phyloP scores from a whole-genome alignment of 2,888 invertebrate genomes.

The Erebia aethiops region DNA sequence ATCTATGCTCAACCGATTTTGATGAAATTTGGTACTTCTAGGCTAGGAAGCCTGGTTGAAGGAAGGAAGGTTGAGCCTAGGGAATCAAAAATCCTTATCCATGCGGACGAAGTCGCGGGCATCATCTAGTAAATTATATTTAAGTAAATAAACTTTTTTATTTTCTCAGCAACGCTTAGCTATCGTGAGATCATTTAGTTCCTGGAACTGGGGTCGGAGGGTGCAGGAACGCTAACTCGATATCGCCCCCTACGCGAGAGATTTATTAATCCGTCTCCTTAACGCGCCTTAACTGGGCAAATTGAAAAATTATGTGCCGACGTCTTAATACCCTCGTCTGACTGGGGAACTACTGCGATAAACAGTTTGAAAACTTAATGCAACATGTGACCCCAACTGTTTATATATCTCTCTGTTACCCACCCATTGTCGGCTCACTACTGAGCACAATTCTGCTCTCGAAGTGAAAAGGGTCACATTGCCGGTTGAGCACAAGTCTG shows the following conservation, averaged over 20 bases:
- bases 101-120: too few species aligned
- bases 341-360: slow-evolving; percentile 31
- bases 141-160: neutral
- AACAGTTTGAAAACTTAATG: slow-evolving; percentile 24
- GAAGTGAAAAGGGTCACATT: too few species aligned
- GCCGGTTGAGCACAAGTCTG: too few species aligned
- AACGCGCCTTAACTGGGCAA: slow-evolving; percentile 73
- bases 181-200: slow-evolving; percentile 30
- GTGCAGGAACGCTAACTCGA: slow-evolving; percentile 65
- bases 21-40: too few species aligned
- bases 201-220: slow-evolving; percentile 40
- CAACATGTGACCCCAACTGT: slow-evolving; percentile 20
- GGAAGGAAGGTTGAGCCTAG: too few species aligned
- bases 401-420: too few species aligned
- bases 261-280: slow-evolving; percentile 81
- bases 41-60: too few species aligned
- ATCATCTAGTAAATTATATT: too few species aligned
- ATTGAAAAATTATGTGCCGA: slow-evolving; percentile 77
- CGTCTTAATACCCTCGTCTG: slow-evolving; percentile 51
- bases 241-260: slow-evolving; percentile 65
- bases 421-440: too few species aligned
- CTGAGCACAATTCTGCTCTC: too few species aligned
- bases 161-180: neutral
- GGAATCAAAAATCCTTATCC: too few species aligned
- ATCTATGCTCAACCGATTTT: too few species aligned